These are phyloP conservation scores for Alexandromys fortis DNA, from an alignment of 2,113 vertebrate genomes.

Conservation along the genomic window DNA sequence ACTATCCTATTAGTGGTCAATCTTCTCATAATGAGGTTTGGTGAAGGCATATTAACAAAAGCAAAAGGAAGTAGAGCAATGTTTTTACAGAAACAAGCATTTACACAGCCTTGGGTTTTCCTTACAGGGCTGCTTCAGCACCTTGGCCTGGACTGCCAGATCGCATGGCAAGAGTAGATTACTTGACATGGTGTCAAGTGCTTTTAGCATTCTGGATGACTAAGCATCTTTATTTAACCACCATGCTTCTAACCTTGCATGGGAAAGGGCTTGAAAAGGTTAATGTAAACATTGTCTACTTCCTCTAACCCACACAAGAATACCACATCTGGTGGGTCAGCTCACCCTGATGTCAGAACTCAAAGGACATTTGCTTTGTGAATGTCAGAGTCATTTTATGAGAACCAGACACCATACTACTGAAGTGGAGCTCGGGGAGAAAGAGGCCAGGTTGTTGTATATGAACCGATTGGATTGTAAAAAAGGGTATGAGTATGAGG, in stretches of 20 bases:
- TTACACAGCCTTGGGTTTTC: background rate
- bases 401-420: conserved; percentile 71
- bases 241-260: conserved; percentile 55
- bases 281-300: conserved; percentile 73
- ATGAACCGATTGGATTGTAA: conserved; percentile 49
- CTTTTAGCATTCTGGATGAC: conserved; percentile 71
- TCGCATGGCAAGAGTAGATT: background rate
- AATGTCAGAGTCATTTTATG: conserved; percentile 77
- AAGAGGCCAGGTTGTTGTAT: background rate
- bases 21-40: conserved; percentile 21
- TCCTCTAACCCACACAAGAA: conserved; percentile 63
- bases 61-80: background rate
- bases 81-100: background rate
- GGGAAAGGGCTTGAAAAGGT: conserved; percentile 72
- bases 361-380: conserved; percentile 77
- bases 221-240: conserved; percentile 70
- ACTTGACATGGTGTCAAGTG: conserved; percentile 73
- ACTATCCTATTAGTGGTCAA: background rate
- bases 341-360: conserved; percentile 66
- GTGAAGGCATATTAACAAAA: conserved; percentile 12
- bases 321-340: conserved; percentile 74
- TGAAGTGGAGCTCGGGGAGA: conserved; percentile 34
- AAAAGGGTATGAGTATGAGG: conserved; percentile 36
- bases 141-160: background rate
- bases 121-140: background rate